Evolutionary conservation across 2,888 invertebrate genomes (phyloP), one percentile per base, ranked within the genome.

Genomic region (Chydorus sphaericus): DNA sequence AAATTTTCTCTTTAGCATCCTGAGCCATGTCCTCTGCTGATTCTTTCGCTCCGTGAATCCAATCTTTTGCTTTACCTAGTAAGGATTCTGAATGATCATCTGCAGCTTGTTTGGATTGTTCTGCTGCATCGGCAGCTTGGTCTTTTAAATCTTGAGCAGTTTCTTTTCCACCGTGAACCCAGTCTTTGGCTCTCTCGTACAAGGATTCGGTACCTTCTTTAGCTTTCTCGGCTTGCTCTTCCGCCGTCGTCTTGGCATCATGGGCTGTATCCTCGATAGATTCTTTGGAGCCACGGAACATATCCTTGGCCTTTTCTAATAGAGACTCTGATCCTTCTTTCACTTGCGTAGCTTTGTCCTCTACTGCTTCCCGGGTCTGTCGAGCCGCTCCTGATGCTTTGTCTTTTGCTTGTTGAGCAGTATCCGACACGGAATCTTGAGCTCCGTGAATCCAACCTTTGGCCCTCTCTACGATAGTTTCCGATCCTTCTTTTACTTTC

Each of bases 381-480:
- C 14, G 33, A 14, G 33, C 36, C 8, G 31, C 18, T n/a, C 31
- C 30, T 1, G 54, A 11, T 3, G 28, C 14, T 7, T 8, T 16
- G 5, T 44, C 54, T 18, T 54, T 48, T 3, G 44, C 44, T 54
- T 54, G 54, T n/a, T 54, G 54, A 14, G 29, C 16, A 11, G 29
- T 44, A 30, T 48, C 48, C 11, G 44, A 16, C 8, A 30, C 44
- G 16, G 26, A 6, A 23, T 44, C 44, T 44, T 44, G 23, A 23
- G 44, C 44, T 23, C 44, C 44, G 1, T 23, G 14, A 14, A 44
- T 28, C 44, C 44, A 44, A 6, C 28, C 44, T 10, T 44, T 44
- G 3, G 44, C 44, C 26, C 44, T 23, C 28, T 44, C 26, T 28
- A 44, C 11, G 18, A 44, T 20, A 5, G 44, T 26, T 44, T 28